phyloP scores from a whole-genome alignment of 2,888 invertebrate genomes.

The Periphyllus acericola region DNA sequence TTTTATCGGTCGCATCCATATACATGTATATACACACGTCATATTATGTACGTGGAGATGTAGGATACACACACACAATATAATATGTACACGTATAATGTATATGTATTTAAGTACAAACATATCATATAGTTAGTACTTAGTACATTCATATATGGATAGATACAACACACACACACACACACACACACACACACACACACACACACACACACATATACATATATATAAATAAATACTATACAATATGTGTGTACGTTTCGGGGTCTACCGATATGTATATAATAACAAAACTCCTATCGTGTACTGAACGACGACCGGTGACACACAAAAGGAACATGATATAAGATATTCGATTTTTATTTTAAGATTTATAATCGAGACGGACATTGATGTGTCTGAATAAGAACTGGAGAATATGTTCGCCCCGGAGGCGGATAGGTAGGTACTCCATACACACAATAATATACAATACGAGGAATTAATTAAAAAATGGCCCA shows the following conservation, averaged over 20 bases:
- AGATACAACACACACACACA: too few species aligned
- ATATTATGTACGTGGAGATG: too few species aligned
- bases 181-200: not conserved
- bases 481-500: slow-evolving; percentile 62
- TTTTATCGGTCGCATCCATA: not conserved
- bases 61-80: not conserved
- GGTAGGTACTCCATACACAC: slow-evolving; percentile 45
- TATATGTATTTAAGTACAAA: not conserved
- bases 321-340: slow-evolving; percentile 57
- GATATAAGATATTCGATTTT: slow-evolving; percentile 49
- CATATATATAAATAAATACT: not conserved
- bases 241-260: not conserved
- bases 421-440: slow-evolving; percentile 53
- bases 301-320: slow-evolving; percentile 17
- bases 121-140: too few species aligned
- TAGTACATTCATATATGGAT: not conserved
- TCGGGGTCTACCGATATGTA: too few species aligned
- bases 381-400: slow-evolving; percentile 59
- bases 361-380: slow-evolving; percentile 60
- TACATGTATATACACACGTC: too few species aligned
- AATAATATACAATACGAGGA: slow-evolving; percentile 62
- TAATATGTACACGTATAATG: not conserved
- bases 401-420: slow-evolving; percentile 56
- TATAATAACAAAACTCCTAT: not conserved
- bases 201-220: not conserved